Conservation (phyloP, 2,113 vertebrate genomes). For the Gnathonemus echidnorhynchus region DNA sequence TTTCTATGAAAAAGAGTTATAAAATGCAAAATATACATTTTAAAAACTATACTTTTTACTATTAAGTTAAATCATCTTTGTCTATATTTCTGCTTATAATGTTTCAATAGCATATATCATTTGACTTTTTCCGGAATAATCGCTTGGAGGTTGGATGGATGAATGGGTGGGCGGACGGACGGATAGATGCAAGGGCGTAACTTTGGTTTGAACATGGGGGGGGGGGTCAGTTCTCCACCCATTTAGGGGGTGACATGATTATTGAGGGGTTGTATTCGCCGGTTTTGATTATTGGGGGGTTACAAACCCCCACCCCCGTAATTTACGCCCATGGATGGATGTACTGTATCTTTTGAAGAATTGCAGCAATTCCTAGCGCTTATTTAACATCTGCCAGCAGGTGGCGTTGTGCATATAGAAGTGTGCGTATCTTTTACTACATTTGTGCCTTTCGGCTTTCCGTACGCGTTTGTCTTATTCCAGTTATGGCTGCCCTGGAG, state of each 20-base stretch:
- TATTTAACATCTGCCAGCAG: conserved; percentile 15
- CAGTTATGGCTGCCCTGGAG: conserved; percentile 49
- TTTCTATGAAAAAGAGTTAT: neutral
- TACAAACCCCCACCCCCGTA: too few relatives aligned
- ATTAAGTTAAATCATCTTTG: neutral
- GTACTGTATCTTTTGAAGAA: neutral
- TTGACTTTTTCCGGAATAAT: neutral
- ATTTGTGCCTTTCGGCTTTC: conserved; percentile 21
- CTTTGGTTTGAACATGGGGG: too few relatives aligned
- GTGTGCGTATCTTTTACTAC: neutral
- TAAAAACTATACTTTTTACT: neutral
- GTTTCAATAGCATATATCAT: neutral
- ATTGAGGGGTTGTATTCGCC: too few relatives aligned
- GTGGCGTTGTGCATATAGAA: neutral
- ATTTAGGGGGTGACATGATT: too few relatives aligned
- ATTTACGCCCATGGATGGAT: neutral
- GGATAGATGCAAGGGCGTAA: neutral
- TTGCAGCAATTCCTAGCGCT: neutral
- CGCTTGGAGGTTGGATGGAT: neutral
- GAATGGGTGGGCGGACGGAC: neutral
- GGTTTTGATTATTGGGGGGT: too few relatives aligned
- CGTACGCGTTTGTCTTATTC: conserved; percentile 24
- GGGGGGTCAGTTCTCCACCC: too few relatives aligned
- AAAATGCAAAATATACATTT: neutral
- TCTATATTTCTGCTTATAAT: neutral